A percentile compares a stretch with the other conserved stretches of the same genome.
Conservation (phyloP, 2,888 invertebrate genomes). For the Seladonia tumulorum region DNA sequence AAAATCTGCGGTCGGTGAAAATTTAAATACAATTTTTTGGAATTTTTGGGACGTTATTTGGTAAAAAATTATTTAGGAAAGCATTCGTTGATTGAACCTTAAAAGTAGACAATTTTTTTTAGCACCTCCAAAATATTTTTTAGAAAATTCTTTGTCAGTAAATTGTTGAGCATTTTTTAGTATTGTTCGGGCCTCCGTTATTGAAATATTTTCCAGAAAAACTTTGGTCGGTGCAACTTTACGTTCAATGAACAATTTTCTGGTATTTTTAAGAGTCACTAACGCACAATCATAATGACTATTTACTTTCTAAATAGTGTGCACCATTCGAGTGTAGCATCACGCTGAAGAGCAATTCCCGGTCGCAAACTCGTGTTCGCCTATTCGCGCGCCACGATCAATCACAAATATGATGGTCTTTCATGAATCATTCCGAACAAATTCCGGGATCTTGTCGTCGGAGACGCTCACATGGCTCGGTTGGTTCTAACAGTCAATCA, state of each 20-base stretch:
- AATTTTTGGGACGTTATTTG: neutral
- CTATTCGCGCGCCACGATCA: neutral
- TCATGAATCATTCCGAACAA: slow-evolving; percentile 9
- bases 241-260: too few relatives aligned
- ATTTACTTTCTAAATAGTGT: neutral
- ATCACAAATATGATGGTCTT: neutral
- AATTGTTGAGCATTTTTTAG: too few relatives aligned
- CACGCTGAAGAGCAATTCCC: neutral
- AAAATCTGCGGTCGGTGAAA: too few relatives aligned
- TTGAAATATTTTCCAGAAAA: too few relatives aligned
- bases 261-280: too few relatives aligned
- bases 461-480: neutral
- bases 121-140: too few relatives aligned
- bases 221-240: too few relatives aligned
- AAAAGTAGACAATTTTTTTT: too few relatives aligned
- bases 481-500: neutral
- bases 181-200: too few relatives aligned
- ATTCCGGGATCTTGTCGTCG: neutral
- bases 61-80: neutral
- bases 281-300: neutral
- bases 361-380: neutral
- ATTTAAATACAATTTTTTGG: neutral
- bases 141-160: too few relatives aligned
- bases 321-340: neutral
- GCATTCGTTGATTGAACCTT: too few relatives aligned